Conservation (phyloP, 1,140 invertebrate genomes). For the Sweltsa coloradensis region DNA sequence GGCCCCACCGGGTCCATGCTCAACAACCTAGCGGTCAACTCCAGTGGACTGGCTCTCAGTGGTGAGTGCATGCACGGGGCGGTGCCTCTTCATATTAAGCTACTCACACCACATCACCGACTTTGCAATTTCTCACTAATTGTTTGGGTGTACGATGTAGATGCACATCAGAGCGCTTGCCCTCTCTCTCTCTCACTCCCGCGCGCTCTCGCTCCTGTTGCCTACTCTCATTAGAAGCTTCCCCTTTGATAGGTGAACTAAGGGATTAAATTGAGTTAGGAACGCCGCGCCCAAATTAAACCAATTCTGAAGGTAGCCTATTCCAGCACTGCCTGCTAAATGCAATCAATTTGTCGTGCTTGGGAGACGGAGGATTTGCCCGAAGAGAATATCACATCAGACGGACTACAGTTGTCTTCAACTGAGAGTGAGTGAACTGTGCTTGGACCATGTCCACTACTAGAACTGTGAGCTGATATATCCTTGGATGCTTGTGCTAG, state of each 20-base stretch:
- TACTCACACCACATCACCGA: too few species aligned
- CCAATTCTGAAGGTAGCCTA: slow-evolving; percentile 14
- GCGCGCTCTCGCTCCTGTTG: slow-evolving; percentile 4
- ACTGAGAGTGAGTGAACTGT: too few species aligned
- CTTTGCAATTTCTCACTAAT: slow-evolving; percentile 12
- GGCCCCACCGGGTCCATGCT: slow-evolving; percentile 22
- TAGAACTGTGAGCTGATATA: too few species aligned
- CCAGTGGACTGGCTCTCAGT: slow-evolving; percentile 4
- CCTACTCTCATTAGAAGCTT: slow-evolving; percentile 11
- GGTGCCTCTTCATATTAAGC: not conserved
- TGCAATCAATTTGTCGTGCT: slow-evolving; percentile 12
- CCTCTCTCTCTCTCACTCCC: slow-evolving; percentile 2
- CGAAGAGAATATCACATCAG: not conserved
- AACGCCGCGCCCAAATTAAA: slow-evolving; percentile 12
- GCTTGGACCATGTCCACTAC: too few species aligned
- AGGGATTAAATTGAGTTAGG: slow-evolving; percentile 14
- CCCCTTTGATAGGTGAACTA: slow-evolving; percentile 11
- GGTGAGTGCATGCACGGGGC: slow-evolving; percentile 1
- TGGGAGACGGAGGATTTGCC: slow-evolving; percentile 2
- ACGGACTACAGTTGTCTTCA: too few species aligned
- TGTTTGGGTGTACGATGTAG: slow-evolving; percentile 6
- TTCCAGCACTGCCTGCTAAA: slow-evolving; percentile 13
- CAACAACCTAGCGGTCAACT: slow-evolving; percentile 20
- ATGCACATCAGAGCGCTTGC: not conserved
- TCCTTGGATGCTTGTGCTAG: too few species aligned